A percentile compares a stretch with the other conserved stretches of the same genome.
phyloP scores from a whole-genome alignment of 2,113 vertebrate species.

The Mirounga angustirostris region DNA sequence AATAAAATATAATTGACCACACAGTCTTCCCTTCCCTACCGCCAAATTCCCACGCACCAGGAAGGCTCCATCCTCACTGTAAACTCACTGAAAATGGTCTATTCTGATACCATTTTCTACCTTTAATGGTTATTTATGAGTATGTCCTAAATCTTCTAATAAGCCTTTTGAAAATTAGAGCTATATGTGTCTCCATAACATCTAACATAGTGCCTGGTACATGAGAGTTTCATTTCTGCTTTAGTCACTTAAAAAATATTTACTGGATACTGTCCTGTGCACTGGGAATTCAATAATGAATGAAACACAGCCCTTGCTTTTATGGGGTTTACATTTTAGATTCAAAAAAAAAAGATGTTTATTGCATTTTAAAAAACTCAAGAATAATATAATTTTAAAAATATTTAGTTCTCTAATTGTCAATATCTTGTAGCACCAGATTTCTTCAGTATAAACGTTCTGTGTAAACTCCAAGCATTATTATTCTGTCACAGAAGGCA shows the following conservation, averaged over 20 bases:
- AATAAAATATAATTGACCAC: not conserved
- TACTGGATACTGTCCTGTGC: not conserved
- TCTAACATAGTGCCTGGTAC: not conserved
- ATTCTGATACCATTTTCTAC: not conserved
- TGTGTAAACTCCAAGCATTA: not conserved
- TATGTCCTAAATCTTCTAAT: not conserved
- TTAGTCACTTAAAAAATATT: constrained; percentile 13
- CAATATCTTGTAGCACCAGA: not conserved
- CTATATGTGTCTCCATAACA: not conserved
- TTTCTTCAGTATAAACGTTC: not conserved
- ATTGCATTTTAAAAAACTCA: not conserved
- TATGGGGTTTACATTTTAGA: constrained; percentile 7
- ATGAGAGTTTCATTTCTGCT: not conserved
- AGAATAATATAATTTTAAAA: constrained; percentile 36
- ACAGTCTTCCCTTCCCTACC: not conserved
- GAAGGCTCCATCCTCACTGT: not conserved
- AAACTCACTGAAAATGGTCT: not conserved
- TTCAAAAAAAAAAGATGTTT: constrained; percentile 21
- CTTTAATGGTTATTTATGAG: not conserved
- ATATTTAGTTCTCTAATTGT: constrained; percentile 17
- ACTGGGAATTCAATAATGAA: not conserved
- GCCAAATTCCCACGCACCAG: not conserved
- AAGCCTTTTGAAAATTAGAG: not conserved
- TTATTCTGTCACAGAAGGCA: not conserved
- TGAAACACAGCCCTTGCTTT: not conserved